Evolutionary conservation across 2,888 invertebrate species (phyloP).

Genomic region (Axea sp.): DNA sequence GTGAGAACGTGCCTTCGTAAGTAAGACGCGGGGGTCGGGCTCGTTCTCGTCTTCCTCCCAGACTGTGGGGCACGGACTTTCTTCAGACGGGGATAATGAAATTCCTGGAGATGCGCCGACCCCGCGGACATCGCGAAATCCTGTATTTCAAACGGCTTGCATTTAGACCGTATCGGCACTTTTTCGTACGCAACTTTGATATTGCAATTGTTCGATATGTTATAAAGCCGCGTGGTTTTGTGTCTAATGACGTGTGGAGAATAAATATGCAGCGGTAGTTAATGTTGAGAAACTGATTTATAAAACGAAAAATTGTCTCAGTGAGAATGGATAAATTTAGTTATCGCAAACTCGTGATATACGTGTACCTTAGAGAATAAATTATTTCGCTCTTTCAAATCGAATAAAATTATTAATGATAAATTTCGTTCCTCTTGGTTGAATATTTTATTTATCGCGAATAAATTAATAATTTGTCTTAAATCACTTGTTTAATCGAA

Average conservation of each 20-base stretch:
- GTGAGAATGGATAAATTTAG: too few relatives aligned
- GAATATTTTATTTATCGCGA: too few relatives aligned
- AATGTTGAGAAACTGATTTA: background rate
- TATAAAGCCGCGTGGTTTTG: background rate
- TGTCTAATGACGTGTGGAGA: constrained; percentile 3
- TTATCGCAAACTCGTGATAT: too few relatives aligned
- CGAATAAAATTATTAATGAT: too few relatives aligned
- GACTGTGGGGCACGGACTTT: constrained; percentile 52
- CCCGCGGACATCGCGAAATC: constrained; percentile 16
- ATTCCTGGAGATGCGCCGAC: constrained; percentile 42
- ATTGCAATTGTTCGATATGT: background rate
- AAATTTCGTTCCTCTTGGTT: too few relatives aligned
- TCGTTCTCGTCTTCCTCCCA: constrained; percentile 61
- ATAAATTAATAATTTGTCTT: too few relatives aligned
- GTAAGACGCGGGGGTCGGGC: constrained; percentile 71
- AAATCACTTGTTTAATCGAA: too few relatives aligned
- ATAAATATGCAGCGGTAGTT: background rate
- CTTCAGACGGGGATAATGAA: constrained; percentile 53
- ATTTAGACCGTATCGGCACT: constrained; percentile 35
- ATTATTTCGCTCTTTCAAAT: too few relatives aligned
- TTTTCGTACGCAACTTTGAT: constrained; percentile 2
- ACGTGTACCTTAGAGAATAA: too few relatives aligned
- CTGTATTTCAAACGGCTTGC: constrained; percentile 5
- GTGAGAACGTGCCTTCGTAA: constrained; percentile 72
- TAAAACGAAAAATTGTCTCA: constrained; percentile 1